Evolutionary conservation across 2,113 vertebrate species (phyloP).

Genomic region (Sterrhoptilus dennistouni): DNA sequence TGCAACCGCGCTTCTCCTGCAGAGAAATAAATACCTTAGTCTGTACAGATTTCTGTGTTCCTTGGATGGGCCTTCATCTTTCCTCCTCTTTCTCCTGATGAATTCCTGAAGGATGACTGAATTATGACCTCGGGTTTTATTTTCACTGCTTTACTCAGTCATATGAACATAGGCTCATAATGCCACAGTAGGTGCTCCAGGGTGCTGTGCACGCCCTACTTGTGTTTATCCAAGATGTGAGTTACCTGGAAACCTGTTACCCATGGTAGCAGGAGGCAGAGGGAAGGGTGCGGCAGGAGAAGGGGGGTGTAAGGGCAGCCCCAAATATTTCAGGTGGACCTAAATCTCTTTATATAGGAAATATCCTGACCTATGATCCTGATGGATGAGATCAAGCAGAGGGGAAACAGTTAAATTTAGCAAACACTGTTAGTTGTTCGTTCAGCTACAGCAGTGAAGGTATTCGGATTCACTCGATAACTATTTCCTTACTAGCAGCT

Average conservation of each 20-base stretch:
- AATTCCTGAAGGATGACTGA: not conserved
- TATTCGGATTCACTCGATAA: not conserved
- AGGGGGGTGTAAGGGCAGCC: not conserved
- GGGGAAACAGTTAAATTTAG: not conserved
- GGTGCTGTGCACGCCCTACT: not conserved
- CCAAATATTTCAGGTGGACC: not conserved
- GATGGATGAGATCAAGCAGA: not conserved
- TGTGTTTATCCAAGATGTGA: not conserved
- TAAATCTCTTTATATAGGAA: not conserved
- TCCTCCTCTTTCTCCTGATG: not conserved
- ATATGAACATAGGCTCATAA: not conserved
- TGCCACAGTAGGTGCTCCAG: not conserved
- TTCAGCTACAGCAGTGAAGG: not conserved
- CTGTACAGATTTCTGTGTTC: not conserved
- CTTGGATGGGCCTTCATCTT: not conserved
- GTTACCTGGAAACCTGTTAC: not conserved
- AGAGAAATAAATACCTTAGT: not conserved
- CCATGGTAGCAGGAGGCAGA: not conserved
- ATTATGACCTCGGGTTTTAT: not conserved
- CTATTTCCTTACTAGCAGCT: conserved; percentile 17
- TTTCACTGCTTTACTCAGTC: not conserved
- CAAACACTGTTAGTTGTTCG: not conserved
- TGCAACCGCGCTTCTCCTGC: not conserved
- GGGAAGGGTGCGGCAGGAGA: not conserved
- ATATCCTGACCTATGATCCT: not conserved